Evolutionary conservation across 1,140 invertebrate species (phyloP).

Genomic region (Ips nitidus): DNA sequence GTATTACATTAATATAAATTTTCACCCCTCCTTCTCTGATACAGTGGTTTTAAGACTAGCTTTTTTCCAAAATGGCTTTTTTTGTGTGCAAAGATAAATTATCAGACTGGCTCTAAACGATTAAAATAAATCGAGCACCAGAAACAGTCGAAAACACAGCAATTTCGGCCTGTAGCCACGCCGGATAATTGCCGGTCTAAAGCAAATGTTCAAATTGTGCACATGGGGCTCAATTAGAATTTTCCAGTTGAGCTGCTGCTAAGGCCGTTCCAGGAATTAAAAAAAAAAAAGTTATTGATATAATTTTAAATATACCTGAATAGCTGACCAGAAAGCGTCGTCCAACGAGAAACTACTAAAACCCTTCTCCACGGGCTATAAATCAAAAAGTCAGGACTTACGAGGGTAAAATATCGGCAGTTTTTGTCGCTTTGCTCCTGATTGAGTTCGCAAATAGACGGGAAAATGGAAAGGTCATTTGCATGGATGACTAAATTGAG

Average conservation of each 20-base stretch:
- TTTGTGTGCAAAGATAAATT: background rate
- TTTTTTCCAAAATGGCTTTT: too few species aligned
- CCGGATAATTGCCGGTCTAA: slow-evolving; percentile 15
- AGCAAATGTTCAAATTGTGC: slow-evolving; percentile 12
- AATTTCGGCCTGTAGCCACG: background rate
- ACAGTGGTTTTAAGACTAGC: too few species aligned
- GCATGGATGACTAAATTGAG: slow-evolving; percentile 36
- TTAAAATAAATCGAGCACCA: background rate
- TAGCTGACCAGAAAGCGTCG: too few species aligned
- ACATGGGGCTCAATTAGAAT: slow-evolving; percentile 12
- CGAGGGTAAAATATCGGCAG: slow-evolving; percentile 18
- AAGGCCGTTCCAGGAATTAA: background rate
- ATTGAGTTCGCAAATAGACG: slow-evolving; percentile 35
- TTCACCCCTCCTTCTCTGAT: too few species aligned
- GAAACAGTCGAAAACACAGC: slow-evolving; percentile 5
- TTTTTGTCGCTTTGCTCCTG: slow-evolving; percentile 26
- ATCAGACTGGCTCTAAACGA: background rate
- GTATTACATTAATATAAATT: too few species aligned
- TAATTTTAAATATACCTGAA: too few species aligned
- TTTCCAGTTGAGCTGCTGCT: background rate
- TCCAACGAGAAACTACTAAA: background rate
- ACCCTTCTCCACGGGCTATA: slow-evolving; percentile 5
- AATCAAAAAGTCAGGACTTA: slow-evolving; percentile 6
- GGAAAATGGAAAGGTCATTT: slow-evolving; percentile 37
- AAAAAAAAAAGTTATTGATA: background rate